Base-by-base conservation (phyloP, 1,140 invertebrate genomes). In the Camponotus floridanus region DNA sequence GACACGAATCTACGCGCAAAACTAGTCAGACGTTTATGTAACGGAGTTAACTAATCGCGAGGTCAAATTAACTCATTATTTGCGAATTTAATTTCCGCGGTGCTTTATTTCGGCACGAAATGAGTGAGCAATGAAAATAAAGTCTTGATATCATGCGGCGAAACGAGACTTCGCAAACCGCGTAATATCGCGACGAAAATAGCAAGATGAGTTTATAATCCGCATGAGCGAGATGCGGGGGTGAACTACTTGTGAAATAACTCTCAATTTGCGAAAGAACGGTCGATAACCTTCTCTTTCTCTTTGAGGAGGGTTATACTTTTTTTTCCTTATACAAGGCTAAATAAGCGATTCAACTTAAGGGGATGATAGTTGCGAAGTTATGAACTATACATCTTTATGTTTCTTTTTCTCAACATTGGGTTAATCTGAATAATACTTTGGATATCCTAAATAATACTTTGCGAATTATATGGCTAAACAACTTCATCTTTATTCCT, bases 1-100 rank as follows among this genome's bases (percentile, higher is more conserved):
- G 33, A 79, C 9, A 26, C 62, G 55, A 64, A 64, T 76, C 8
- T 31, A 18, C 3, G 61, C 42, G 61, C 61, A 39, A 62, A 55
- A 55, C 64, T 70, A 26, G 13, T 36, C 33, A 5, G 15, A 7
- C 31, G 59, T 78, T 26, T 18, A 64, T 26, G 48, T 33, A 33
- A 33, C 21, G 21, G 55, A 73, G 68, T 83, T 81, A 81, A 81
- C 79, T 81, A 83, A 83, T 83, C 79, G 68, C 18, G 55, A 11
- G 57, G 13, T 83, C 68, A 74, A 83, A 83, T 83, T 83, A 83
- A 83, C 79, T 74, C 79, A 83, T 83, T 83, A 83, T 83, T 83
- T 55, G 59, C 57, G 39, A 74, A 39, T 74, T 83, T 83, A 83
- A 83, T 74, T 73, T 74, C 39, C 55, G 55, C 68, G 68, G 39